Evolutionary conservation across 1,140 invertebrate genomes (phyloP).

Genomic region (Pogonus chalceus): DNA sequence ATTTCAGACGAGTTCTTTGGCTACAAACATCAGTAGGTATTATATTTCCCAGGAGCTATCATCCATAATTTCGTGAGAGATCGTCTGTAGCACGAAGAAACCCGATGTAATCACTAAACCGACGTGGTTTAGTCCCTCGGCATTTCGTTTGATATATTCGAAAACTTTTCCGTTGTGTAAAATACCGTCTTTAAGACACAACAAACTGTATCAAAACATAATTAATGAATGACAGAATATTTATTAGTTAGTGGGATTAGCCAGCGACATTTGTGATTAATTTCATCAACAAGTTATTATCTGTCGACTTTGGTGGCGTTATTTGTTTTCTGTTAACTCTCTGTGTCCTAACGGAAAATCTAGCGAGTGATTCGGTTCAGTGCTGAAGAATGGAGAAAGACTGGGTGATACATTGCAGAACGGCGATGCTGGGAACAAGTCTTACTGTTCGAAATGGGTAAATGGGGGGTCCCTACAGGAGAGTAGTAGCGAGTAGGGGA

Average conservation of each 20-base stretch:
- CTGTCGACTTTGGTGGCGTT: neutral
- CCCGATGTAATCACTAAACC: neutral
- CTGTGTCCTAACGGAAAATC: constrained; percentile 4
- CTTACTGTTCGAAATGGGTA: too few species aligned
- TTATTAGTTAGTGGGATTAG: neutral
- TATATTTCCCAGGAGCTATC: too few species aligned
- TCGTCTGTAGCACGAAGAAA: neutral
- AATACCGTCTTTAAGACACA: constrained; percentile 3
- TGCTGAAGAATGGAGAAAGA: constrained; percentile 3
- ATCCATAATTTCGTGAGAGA: neutral
- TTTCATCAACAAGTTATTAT: neutral
- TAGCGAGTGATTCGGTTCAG: neutral
- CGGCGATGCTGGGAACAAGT: too few species aligned
- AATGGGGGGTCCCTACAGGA: neutral
- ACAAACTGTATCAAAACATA: constrained; percentile 6
- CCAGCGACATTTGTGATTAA: constrained; percentile 1
- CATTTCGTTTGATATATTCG: neutral
- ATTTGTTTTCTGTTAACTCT: constrained; percentile 2
- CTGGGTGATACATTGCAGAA: neutral
- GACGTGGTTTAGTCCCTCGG: neutral
- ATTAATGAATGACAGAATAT: constrained; percentile 1
- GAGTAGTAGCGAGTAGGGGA: neutral
- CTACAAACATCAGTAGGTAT: too few species aligned
- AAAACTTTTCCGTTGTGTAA: neutral
- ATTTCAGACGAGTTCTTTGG: too few species aligned